phyloP scores from a whole-genome alignment of 2,888 invertebrate genomes.

The Troilus luridus region DNA sequence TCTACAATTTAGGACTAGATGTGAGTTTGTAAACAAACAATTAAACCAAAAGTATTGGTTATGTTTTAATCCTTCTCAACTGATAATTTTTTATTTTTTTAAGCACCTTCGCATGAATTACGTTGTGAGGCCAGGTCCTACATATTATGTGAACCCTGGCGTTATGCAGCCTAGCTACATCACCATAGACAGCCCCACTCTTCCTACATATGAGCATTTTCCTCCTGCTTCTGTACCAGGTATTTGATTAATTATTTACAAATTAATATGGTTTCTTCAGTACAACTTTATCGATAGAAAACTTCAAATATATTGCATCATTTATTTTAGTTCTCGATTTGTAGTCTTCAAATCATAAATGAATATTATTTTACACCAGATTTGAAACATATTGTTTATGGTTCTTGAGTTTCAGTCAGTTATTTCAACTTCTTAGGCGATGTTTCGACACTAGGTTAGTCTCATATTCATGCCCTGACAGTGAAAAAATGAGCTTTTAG shows the following conservation, averaged over 20 bases:
- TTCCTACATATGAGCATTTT: conserved; percentile 50
- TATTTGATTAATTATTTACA: neutral
- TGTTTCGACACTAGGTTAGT: no score
- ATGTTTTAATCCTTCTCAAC: neutral
- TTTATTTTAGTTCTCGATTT: no score
- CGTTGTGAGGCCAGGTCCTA: conserved; percentile 20
- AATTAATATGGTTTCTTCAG: no score
- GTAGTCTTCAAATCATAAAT: no score
- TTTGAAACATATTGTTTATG: no score
- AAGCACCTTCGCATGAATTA: conserved; percentile 62
- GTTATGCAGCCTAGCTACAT: conserved; percentile 51
- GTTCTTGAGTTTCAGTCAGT: no score
- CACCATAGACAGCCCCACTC: conserved; percentile 48
- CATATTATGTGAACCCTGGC: conserved; percentile 47
- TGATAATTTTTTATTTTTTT: conserved; percentile 19
- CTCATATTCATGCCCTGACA: no score
- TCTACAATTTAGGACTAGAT: conserved; percentile 79
- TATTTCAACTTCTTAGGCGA: no score
- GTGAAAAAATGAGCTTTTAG: no score
- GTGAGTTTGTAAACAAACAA: conserved; percentile 60
- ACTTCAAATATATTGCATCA: no score
- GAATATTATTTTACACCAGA: no score
- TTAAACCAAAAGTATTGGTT: neutral
- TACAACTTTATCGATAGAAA: no score
- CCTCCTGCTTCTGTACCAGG: conserved; percentile 46